phyloP scores from a whole-genome alignment of 2,113 vertebrate genomes.

The Corythornis cristatus region DNA sequence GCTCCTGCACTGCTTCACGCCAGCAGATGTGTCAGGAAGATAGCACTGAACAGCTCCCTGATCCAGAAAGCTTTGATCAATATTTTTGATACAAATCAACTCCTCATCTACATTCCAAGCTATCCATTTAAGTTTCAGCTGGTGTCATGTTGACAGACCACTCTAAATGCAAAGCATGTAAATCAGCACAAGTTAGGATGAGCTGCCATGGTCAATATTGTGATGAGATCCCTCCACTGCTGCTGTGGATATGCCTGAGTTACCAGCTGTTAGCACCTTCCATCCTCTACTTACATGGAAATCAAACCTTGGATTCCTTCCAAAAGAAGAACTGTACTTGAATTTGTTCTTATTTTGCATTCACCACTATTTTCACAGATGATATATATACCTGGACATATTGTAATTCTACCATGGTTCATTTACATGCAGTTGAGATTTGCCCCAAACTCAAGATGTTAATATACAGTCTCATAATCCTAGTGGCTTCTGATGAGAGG shows the following conservation, averaged over 20 bases:
- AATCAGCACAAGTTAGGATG: neutral
- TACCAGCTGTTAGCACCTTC: neutral
- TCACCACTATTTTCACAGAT: too few species aligned
- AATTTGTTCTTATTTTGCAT: too few species aligned
- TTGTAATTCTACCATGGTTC: too few species aligned
- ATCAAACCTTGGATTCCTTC: neutral
- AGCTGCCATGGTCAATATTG: neutral
- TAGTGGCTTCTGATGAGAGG: too few species aligned
- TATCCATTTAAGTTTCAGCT: neutral
- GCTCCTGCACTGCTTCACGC: neutral
- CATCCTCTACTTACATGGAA: neutral
- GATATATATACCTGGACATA: too few species aligned
- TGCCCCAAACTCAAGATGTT: too few species aligned
- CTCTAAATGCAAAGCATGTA: neutral
- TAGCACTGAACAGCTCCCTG: neutral
- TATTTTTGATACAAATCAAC: neutral
- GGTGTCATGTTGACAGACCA: neutral
- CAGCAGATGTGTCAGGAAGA: neutral
- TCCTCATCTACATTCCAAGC: neutral
- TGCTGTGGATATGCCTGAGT: neutral
- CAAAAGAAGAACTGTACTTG: neutral
- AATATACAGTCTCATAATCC: too few species aligned
- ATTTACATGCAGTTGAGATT: too few species aligned
- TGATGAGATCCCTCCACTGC: neutral
- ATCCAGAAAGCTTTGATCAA: neutral